These are phyloP conservation scores for Mesaphorura yosii DNA, from an alignment of 1,140 invertebrate species.

Conservation along the genomic window DNA sequence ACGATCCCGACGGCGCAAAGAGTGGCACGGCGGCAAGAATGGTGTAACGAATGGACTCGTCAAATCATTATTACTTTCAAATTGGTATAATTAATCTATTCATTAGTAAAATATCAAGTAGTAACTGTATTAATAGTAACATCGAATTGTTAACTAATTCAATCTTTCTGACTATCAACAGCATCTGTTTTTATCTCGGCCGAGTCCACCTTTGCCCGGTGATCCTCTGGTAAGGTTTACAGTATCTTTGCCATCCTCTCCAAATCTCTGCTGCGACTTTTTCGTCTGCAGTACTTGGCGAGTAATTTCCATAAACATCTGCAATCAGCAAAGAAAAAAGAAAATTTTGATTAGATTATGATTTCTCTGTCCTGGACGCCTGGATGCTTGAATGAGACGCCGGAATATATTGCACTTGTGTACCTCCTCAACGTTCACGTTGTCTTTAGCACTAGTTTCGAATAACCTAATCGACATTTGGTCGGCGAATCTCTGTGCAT, in stretches of 20 bases:
- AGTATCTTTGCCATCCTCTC: conserved; percentile 39
- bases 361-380: conserved; percentile 25
- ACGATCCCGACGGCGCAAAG: too few relatives aligned
- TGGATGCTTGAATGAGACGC: neutral
- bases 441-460: conserved; percentile 98
- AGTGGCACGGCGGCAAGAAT: too few relatives aligned
- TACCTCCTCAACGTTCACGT: conserved; percentile 95
- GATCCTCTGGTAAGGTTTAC: conserved; percentile 23
- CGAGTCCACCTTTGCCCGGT: conserved; percentile 18
- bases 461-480: conserved; percentile 94
- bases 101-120: too few relatives aligned
- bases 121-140: too few relatives aligned
- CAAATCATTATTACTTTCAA: too few relatives aligned
- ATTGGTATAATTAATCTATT: too few relatives aligned
- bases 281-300: conserved; percentile 55
- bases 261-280: conserved; percentile 49
- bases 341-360: conserved; percentile 4
- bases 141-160: too few relatives aligned
- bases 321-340: conserved; percentile 31
- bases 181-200: conserved; percentile 33
- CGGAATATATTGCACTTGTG: conserved; percentile 34
- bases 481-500: conserved; percentile 90
- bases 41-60: too few relatives aligned
- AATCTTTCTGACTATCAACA: too few relatives aligned
- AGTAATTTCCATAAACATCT: conserved; percentile 66